Percentiles rank a stretch among this genome's conserved stretches.
These are phyloP conservation scores for Polyommatus iphigenia DNA, from an alignment of 2,888 invertebrate species.

Conservation along the genomic window DNA sequence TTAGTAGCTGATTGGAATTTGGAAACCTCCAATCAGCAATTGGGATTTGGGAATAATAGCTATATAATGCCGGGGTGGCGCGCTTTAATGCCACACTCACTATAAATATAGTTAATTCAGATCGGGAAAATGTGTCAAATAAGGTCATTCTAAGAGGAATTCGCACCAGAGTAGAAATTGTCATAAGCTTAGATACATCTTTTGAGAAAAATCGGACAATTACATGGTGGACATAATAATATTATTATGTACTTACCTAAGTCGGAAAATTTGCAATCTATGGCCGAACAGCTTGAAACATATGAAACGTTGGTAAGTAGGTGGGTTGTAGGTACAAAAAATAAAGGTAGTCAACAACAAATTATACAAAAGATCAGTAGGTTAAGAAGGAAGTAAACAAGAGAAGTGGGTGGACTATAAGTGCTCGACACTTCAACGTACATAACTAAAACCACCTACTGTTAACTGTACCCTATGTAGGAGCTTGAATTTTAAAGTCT, in stretches of 20 bases:
- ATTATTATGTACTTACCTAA: background rate
- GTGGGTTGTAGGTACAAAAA: background rate
- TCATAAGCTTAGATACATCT: background rate
- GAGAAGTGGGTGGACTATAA: conserved; percentile 1
- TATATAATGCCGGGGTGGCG: too few species aligned
- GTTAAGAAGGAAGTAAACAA: conserved; percentile 15
- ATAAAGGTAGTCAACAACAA: background rate
- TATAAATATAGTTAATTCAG: too few species aligned
- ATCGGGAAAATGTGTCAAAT: too few species aligned
- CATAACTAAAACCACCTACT: conserved; percentile 41
- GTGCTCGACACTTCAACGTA: conserved; percentile 7
- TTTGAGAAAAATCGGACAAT: background rate
- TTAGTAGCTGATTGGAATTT: too few species aligned
- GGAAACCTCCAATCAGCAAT: too few species aligned
- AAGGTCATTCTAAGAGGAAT: too few species aligned
- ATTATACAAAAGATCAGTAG: conserved; percentile 5
- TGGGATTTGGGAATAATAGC: too few species aligned
- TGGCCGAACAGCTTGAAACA: background rate
- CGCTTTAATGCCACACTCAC: too few species aligned
- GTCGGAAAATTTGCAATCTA: background rate
- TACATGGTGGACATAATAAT: background rate
- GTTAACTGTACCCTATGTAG: background rate
- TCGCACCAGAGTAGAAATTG: too few species aligned
- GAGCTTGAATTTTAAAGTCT: background rate
- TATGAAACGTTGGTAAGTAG: background rate